These are phyloP conservation scores for Salvelinus fontinalis DNA, from an alignment of 2,113 vertebrate species.

Conservation along the genomic window DNA sequence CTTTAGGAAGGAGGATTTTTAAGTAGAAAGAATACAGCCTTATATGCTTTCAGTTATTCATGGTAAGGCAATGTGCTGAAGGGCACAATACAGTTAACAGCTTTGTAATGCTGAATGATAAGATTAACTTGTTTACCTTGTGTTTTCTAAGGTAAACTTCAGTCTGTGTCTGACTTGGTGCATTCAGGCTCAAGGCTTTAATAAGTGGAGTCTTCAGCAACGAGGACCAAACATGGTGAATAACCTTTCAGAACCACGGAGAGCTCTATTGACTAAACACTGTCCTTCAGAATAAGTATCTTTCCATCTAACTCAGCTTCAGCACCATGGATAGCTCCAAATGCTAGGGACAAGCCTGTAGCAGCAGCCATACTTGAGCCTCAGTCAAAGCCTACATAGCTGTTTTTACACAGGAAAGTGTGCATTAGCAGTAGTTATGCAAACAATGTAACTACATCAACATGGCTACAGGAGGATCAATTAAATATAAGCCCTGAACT, in stretches of 20 bases:
- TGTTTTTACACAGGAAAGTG: background rate
- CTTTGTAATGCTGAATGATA: background rate
- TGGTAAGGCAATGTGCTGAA: background rate
- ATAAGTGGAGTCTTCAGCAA: background rate
- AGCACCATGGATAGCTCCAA: background rate
- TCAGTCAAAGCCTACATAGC: background rate
- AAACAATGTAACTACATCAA: too few species aligned
- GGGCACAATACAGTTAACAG: background rate
- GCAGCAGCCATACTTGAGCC: too few species aligned
- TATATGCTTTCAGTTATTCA: background rate
- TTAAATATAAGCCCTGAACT: too few species aligned
- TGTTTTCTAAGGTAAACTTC: background rate
- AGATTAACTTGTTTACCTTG: background rate
- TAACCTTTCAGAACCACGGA: slow-evolving; percentile 53
- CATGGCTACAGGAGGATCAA: too few species aligned
- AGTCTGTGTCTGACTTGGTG: background rate
- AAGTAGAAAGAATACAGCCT: background rate
- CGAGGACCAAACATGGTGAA: background rate
- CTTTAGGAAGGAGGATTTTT: too few species aligned
- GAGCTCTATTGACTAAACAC: slow-evolving; percentile 42
- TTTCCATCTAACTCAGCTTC: background rate
- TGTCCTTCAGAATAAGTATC: slow-evolving; percentile 31
- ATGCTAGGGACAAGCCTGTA: background rate
- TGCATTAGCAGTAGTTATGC: too few species aligned
- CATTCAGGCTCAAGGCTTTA: background rate